Conservation (phyloP, 2,888 invertebrate genomes). For the Acleris cristana region DNA sequence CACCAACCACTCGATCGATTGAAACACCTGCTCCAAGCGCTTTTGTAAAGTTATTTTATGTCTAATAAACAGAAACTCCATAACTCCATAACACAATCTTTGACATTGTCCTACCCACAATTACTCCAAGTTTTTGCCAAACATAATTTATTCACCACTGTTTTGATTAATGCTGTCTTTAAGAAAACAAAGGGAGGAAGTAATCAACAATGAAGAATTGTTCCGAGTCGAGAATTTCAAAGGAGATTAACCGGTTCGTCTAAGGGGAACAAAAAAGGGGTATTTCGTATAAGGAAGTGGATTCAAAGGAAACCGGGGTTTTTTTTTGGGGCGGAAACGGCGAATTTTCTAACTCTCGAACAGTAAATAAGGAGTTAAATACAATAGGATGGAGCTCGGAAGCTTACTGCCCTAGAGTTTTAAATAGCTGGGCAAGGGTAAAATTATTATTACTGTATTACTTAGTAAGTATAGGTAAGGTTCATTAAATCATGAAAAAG, state of each 20-base stretch:
- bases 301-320: conserved; percentile 28
- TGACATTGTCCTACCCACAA: neutral
- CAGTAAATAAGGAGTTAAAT: conserved; percentile 29
- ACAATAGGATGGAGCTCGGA: neutral
- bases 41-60: no score
- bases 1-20: no score
- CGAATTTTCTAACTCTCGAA: conserved; percentile 34
- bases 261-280: conserved; percentile 34
- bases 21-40: no score
- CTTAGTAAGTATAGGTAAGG: no score
- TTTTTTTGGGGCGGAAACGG: conserved; percentile 30
- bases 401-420: neutral
- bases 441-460: no score
- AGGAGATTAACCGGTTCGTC: conserved; percentile 35
- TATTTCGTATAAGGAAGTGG: conserved; percentile 24
- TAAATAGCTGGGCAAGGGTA: neutral
- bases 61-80: no score
- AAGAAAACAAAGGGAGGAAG: conserved; percentile 36
- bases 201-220: conserved; percentile 37
- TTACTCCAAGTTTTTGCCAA: conserved; percentile 11
- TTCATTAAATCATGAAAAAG: no score
- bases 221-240: conserved; percentile 28
- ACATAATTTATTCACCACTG: conserved; percentile 27
- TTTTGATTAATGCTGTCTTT: conserved; percentile 35
- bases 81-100: neutral